Evolutionary conservation across 2,113 vertebrate species (phyloP), one percentile per base, ranked within the genome.

Genomic region (Archocentrus centrarchus): DNA sequence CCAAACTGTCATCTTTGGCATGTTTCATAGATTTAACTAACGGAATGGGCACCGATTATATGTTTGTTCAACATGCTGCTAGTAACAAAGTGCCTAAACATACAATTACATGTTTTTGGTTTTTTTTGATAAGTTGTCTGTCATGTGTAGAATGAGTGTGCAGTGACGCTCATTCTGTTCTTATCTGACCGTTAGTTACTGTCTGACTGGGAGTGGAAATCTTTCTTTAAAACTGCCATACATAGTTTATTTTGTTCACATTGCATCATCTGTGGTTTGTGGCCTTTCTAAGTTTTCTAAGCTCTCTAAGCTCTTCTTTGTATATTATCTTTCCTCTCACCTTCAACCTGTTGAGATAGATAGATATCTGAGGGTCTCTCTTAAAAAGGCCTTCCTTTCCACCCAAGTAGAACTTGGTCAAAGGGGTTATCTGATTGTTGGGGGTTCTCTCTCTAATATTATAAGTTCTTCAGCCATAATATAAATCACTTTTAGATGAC

Each of bases 301-400:
- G 41, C 8, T 47, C 0, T 70, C 24, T 20, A 30, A 70, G 24
- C 8, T 47, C 0, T 70, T 20, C 24, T 1, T 70, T 70, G 22
- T 0, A 6, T 68, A 1, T 27, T 68, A 2, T 20, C 15, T 70
- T 27, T 24, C 44, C 66, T 5, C 44, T 18, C 15, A 47, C 30
- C 15, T 18, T 3, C 11, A 2, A 70, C 47, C 22, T 6, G 1
- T 47, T 2, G 47, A 30, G 64, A 39, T 6, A 68, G 14, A 15
- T 47, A 15, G 22, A 47, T 50, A 8, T 50, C 14, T 68, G 41
- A 50, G 9, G 9, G 41, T n/a, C 22, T 22, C 41, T 2, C 6
- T 27, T 68, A 13, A 68, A 18, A 15, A 50, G 3, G 47, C 13
- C 41, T 7, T 2, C 14, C 64, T 68, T 44, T 27, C 41, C 22